Conservation (phyloP, 2,113 vertebrate genomes). For the Microcebus jonahi region DNA sequence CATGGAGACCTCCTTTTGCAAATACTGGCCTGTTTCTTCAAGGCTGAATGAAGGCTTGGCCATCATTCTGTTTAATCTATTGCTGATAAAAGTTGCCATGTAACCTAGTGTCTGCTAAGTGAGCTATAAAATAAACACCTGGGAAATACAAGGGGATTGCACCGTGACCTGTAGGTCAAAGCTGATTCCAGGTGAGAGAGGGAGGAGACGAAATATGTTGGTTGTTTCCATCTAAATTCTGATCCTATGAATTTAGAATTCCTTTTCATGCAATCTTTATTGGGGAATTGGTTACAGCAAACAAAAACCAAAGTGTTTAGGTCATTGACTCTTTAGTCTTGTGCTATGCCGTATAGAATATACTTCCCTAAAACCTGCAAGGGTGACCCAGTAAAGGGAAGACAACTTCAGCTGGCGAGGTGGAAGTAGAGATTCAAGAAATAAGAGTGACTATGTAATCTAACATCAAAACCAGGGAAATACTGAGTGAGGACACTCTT, state of each 20-base stretch:
- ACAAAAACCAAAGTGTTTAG: not conserved
- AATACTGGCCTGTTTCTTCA: constrained; percentile 42
- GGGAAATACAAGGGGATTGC: constrained; percentile 53
- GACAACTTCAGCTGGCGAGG: not conserved
- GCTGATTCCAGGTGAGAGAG: not conserved
- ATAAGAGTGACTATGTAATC: not conserved
- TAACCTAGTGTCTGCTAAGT: constrained; percentile 64
- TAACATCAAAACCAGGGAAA: not conserved
- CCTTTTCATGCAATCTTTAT: not conserved
- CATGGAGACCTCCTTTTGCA: not conserved
- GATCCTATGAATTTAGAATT: not conserved
- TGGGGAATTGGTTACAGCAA: not conserved
- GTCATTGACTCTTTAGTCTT: not conserved
- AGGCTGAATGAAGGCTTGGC: constrained; percentile 29
- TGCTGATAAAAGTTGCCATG: constrained; percentile 54
- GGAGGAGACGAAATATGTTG: not conserved
- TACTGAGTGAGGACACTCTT: not conserved
- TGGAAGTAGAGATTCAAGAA: not conserved
- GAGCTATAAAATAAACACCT: constrained; percentile 57
- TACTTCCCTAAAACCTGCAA: not conserved
- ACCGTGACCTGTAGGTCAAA: not conserved
- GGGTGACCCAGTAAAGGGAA: not conserved
- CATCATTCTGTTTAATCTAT: constrained; percentile 26
- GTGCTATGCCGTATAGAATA: not conserved
- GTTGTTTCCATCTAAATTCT: not conserved